Evolutionary conservation across 2,113 vertebrate genomes (phyloP).

Genomic region (Nothocercus nigrocapillus): DNA sequence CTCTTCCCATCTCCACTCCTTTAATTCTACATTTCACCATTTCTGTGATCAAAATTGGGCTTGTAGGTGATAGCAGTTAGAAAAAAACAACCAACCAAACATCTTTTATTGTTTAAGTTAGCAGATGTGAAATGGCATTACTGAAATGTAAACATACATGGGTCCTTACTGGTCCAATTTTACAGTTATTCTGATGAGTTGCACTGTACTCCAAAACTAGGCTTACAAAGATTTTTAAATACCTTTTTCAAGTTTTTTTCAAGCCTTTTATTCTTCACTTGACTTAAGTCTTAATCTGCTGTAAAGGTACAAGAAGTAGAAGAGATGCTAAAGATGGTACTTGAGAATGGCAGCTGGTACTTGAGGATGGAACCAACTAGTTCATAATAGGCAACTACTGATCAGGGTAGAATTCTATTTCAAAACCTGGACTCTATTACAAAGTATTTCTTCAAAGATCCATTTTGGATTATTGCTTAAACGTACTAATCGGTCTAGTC

Average conservation of each 20-base stretch:
- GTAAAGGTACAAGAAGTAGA: conserved; percentile 18
- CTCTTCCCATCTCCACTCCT: background rate
- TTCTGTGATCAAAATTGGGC: background rate
- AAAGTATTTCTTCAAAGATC: conserved; percentile 62
- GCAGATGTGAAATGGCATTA: background rate
- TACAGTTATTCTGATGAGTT: background rate
- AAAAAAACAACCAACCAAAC: background rate
- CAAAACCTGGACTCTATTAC: conserved; percentile 44
- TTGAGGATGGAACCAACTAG: conserved; percentile 32
- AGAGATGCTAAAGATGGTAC: conserved; percentile 48
- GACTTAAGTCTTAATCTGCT: background rate
- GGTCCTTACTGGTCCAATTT: background rate
- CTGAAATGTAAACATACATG: background rate
- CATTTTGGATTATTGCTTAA: conserved; percentile 77
- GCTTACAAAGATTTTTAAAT: background rate
- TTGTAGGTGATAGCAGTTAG: background rate
- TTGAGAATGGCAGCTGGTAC: conserved; percentile 29
- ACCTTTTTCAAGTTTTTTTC: background rate
- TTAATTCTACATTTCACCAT: background rate
- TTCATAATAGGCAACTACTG: conserved; percentile 57
- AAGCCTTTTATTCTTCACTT: background rate
- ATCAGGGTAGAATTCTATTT: conserved; percentile 47
- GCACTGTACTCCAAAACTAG: background rate
- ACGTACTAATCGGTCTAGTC: conserved; percentile 68
- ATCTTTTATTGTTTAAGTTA: conserved; percentile 45